Evolutionary conservation across 2,888 invertebrate species (phyloP), one percentile per base, ranked within the genome.

Genomic region (Noctuana brunneofusca): DNA sequence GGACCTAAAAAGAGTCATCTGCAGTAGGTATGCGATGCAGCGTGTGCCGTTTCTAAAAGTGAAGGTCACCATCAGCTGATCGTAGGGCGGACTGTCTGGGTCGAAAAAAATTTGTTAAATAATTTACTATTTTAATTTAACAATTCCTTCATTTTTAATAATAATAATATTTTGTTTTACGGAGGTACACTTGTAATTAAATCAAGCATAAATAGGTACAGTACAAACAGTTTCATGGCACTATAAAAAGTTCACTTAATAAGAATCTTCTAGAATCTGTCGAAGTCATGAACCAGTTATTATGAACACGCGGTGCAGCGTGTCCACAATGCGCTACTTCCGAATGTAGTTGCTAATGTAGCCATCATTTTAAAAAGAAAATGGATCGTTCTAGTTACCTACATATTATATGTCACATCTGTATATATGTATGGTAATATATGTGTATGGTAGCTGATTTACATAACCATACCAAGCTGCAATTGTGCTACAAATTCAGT

Each of bases 271-370:
- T 50, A 5, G 50, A 50, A 12, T 14, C 9, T 24, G 12, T 43
- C 16, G 22, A 27, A 22, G 53, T 30, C 12, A 2, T 54, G 55
- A 55, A 55, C 55, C 22, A 41, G 38, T 38, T 54, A 53, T 54
- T 46, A 64, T 35, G 55, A 52, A 46, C 38, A 64, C 70, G 64
- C 71, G 63, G 35, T 66, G 20, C 22, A 53, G 43, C 43, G 14
- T 53, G 63, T 60, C 62, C 66, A 68, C 65, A 66, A 66, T 65
- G 68, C 68, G 72, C 71, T 66, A 80, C 83, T 84, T 85, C 84
- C 84, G 83, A 84, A 69, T 67, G 67, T 20, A 22, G 32, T 46
- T 53, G 9, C 16, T 43, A 32, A 32, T 30, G 59, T 53, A 32
- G 41, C 53, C 46, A 59, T 53, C 3, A 43, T 32, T 56, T 18